Conservation (phyloP, 2,113 vertebrate genomes). For the Poecile atricapillus region DNA sequence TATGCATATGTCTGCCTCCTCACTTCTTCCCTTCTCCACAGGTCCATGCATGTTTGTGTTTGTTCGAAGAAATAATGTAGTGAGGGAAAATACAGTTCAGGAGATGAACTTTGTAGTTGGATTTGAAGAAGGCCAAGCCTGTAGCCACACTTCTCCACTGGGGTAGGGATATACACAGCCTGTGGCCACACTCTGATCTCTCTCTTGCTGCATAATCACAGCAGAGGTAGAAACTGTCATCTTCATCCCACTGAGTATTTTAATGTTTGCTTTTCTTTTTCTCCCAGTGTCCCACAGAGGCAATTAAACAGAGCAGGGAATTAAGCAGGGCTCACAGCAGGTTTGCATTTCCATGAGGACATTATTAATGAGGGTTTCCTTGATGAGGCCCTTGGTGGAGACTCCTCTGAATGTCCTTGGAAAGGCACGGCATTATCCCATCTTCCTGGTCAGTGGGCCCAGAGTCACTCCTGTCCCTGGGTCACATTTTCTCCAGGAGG, state of each 20-base stretch:
- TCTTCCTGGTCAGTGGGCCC: background rate
- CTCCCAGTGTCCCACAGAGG: conserved; percentile 2
- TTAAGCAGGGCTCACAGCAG: background rate
- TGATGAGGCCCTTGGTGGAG: background rate
- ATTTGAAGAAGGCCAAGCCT: background rate
- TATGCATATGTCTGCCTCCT: background rate
- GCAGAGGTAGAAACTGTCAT: background rate
- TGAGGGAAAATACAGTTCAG: background rate
- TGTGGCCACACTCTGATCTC: background rate
- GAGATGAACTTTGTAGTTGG: background rate
- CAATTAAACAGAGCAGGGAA: background rate
- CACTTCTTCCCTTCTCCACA: background rate
- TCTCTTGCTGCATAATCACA: background rate
- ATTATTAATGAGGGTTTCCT: background rate
- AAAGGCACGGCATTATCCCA: background rate
- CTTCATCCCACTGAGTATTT: background rate
- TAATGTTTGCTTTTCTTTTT: conserved; percentile 29
- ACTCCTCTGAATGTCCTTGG: background rate
- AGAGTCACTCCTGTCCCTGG: background rate
- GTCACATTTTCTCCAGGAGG: background rate
- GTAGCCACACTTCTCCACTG: background rate
- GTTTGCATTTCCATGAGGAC: background rate
- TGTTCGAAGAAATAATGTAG: background rate
- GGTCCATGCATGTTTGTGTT: background rate
- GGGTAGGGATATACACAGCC: background rate